Base-by-base conservation (phyloP, 2,797 vertebrate genomes). In the Phyllotis vaccarum region DNA sequence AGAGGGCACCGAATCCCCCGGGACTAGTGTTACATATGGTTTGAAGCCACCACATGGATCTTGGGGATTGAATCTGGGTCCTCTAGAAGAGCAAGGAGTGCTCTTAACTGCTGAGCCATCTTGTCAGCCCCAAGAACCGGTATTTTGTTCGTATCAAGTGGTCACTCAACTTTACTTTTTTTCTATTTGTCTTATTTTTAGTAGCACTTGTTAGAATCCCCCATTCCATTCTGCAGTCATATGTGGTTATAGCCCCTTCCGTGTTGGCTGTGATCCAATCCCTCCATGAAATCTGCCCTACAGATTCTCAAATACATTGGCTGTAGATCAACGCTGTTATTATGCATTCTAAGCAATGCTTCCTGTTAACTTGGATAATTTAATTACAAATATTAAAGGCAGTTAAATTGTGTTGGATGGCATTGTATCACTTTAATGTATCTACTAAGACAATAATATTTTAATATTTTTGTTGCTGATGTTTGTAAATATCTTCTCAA, bases 131-230 rank as follows among this genome's bases (percentile, higher is more conserved):
- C 12, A 37, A 40, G 54, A 16, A 81, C n/a, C 58, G 79, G n/a
- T 17, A 58, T 37, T 37, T 80, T 80, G 78, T 75, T 21, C 29
- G 11, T 43, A 56, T 27, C 29, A 34, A 22, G 31, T 74, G 49
- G 14, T 81, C 34, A 68, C 40, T 74, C 54, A 37, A 29, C 88
- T 92, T 90, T 79, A 90, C 49, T 81, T 46, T 86, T 86, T 58
- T 87, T 37, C 21, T 5, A 22, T 87, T 64, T 91, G 46, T 49
- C 64, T 95, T 78, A 43, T 66, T 91, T 79, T 22, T 10, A 82
- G 54, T 13, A 52, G 40, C 37, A 78, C 43, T 91, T 72, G 29
- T 93, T 78, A 79, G 93, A 82, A 66, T 58, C 90, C 22, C 46
- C 17, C n/a, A 68, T 80, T 31, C 43, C 89, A 56, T 76, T 46